Evolutionary conservation across 2,888 invertebrate species (phyloP).

Genomic region (Chironomus tentans): DNA sequence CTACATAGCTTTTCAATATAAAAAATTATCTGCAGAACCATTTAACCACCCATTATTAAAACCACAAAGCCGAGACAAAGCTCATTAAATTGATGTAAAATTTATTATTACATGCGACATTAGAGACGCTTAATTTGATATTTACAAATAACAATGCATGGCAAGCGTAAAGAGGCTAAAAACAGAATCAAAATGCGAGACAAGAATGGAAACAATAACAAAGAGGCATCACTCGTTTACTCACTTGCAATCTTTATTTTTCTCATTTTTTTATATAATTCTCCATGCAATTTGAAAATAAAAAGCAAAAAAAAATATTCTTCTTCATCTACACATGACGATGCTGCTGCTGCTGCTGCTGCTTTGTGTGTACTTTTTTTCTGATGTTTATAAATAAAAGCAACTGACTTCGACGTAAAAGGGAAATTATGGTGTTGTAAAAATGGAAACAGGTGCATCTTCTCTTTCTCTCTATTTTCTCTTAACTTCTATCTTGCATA

Average conservation of each 20-base stretch:
- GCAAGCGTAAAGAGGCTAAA: neutral
- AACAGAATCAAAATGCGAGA: neutral
- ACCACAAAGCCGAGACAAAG: too few species aligned
- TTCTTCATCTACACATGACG: neutral
- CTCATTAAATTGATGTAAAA: too few species aligned
- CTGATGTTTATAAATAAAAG: slow-evolving; percentile 5
- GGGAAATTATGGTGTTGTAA: slow-evolving; percentile 14
- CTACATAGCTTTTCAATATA: too few species aligned
- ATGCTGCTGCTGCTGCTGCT: neutral
- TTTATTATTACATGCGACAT: neutral
- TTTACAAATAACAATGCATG: neutral
- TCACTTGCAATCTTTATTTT: neutral
- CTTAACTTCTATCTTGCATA: too few species aligned
- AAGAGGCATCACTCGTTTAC: neutral
- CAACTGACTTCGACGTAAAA: neutral
- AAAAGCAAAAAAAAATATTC: neutral
- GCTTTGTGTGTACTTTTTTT: neutral
- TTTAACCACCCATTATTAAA: too few species aligned
- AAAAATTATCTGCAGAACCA: too few species aligned
- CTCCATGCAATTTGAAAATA: neutral
- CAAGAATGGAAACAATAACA: slow-evolving; percentile 25
- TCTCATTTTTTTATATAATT: too few species aligned
- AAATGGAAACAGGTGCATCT: slow-evolving; percentile 22
- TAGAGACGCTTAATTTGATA: neutral
- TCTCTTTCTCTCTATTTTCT: neutral